Evolutionary conservation across 35 echinoderm and acorn worm genomes (phyloP), one percentile per base, ranked within the genome.

Genomic region (Ophioderma brevispina): DNA sequence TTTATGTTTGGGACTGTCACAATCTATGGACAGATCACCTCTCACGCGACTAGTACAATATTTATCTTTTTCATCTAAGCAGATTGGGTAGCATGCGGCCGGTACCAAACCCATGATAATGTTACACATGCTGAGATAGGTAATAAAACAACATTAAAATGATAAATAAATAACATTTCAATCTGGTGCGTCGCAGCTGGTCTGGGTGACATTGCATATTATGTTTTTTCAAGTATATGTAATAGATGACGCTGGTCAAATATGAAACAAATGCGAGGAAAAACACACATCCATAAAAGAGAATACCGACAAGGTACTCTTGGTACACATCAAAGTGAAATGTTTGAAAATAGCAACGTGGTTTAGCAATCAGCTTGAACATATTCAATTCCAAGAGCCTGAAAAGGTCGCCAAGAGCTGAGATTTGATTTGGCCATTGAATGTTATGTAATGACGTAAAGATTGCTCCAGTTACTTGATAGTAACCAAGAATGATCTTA

Each of bases 401-500:
- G 38, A 91, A 37, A 30, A 91, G 11, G 33, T 64, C 25, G 33
- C 81, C 89, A 8, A 91, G 19, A 42, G 43, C 35, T 0, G 37
- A 31, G 30, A 91, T 28, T 38, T 55, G 13, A 0, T 32, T 35
- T 31, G 75, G 55, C 89, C 89, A 91, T 1, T 64, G 38, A 33
- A 91, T 76, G 19, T 78, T 55, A 32, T 85, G 64, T 49, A 92
- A 77, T 32, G 81, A 76, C 30, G 84, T 77, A 28, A 86, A 92
- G 28, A 92, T 76, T 35, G 85, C 90, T 1, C 90, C 75, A 30
- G 59, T 25, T 70, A 70, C 40, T 78, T 85, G 82, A 41, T 56
- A 85, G 37, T 85, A 85, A 40, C 82, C 76, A 8, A 92, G 39
- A 10, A 92, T 28, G 31, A 91, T 91, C 78, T 91, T 91, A 35